Percentiles rank a stretch among this genome's conserved stretches.
Conservation (phyloP, 2,797 vertebrate species). For the Tarsius wallacei region DNA sequence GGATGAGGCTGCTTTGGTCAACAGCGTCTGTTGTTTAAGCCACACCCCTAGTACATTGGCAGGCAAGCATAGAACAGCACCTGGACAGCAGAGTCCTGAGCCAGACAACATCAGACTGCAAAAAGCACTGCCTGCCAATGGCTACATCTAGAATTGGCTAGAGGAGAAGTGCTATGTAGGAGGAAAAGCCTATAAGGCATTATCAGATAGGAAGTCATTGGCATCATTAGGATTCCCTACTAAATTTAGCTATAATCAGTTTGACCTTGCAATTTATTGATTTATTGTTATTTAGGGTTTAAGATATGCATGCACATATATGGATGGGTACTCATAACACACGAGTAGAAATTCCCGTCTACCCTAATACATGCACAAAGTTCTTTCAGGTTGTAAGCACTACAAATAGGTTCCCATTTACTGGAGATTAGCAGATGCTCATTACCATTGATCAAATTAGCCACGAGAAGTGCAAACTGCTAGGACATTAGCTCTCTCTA, state of each 20-base stretch:
- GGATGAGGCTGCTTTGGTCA: constrained; percentile 8
- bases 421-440: constrained; percentile 69
- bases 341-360: constrained; percentile 22
- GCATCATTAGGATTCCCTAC: constrained; percentile 62
- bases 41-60: background rate
- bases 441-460: constrained; percentile 78
- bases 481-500: constrained; percentile 60
- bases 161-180: background rate
- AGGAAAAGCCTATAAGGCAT: background rate
- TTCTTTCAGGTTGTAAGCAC: constrained; percentile 8
- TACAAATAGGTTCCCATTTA: constrained; percentile 76
- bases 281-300: constrained; percentile 16
- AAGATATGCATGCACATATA: background rate
- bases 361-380: background rate
- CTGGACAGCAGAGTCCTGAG: background rate
- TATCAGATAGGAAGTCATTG: constrained; percentile 49
- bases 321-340: background rate
- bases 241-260: constrained; percentile 78
- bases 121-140: constrained; percentile 13
- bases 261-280: constrained; percentile 4
- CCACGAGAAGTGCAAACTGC: constrained; percentile 76
- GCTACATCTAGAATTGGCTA: constrained; percentile 66
- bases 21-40: background rate
- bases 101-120: constrained; percentile 46
- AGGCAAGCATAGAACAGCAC: background rate